phyloP scores from a whole-genome alignment of 2,888 invertebrate genomes.

The Brenthis ino region DNA sequence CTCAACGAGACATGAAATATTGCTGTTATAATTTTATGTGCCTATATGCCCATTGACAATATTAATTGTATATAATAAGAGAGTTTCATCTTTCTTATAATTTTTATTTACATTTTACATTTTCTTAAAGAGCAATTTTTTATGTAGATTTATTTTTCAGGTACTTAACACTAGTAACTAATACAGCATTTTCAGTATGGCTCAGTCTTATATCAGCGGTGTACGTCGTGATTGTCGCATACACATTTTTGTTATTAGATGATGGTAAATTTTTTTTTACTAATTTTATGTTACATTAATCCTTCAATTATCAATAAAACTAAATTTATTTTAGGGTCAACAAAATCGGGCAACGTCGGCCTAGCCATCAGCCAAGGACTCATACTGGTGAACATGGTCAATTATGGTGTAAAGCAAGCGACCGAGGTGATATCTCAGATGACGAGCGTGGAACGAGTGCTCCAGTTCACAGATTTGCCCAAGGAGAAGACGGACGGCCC shows the following conservation, averaged over 20 bases:
- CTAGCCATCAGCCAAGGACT: slow-evolving; percentile 88
- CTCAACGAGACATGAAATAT: no score
- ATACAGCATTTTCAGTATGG: slow-evolving; percentile 85
- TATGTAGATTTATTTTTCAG: slow-evolving; percentile 49
- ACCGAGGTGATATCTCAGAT: slow-evolving; percentile 90
- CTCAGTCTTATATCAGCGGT: slow-evolving; percentile 84
- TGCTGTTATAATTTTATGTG: no score
- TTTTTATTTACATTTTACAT: neutral
- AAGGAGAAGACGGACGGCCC: slow-evolving; percentile 86
- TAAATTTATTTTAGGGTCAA: slow-evolving; percentile 62
- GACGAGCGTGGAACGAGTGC: slow-evolving; percentile 91
- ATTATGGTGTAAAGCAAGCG: slow-evolving; percentile 90
- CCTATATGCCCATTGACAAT: no score
- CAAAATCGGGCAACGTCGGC: slow-evolving; percentile 86
- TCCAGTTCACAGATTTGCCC: slow-evolving; percentile 89
- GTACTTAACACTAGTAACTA: slow-evolving; percentile 83
- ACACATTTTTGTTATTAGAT: slow-evolving; percentile 84
- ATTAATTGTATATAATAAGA: neutral
- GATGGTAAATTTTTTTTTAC: slow-evolving; percentile 63
- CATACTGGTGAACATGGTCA: slow-evolving; percentile 90
- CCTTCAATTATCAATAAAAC: neutral
- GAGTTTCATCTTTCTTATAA: neutral
- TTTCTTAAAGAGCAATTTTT: neutral
- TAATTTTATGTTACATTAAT: neutral
- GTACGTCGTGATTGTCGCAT: slow-evolving; percentile 84